These are phyloP conservation scores for Pseudopodoces humilis DNA, from an alignment of 2,113 vertebrate genomes.

Conservation along the genomic window DNA sequence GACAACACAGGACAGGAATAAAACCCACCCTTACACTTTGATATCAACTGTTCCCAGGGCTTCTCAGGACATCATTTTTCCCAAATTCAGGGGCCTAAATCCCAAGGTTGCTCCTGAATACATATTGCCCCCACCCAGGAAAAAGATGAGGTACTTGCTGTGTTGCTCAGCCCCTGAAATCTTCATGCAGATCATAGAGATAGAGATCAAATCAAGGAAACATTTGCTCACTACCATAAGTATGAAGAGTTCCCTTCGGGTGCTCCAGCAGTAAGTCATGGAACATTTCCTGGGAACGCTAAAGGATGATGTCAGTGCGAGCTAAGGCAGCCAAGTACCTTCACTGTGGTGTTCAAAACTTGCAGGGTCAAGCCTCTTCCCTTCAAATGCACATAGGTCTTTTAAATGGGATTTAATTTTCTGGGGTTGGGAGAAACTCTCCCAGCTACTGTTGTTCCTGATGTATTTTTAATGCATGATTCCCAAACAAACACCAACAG, in stretches of 20 bases:
- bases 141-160: neutral
- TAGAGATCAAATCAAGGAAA: conserved; percentile 38
- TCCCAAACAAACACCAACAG: neutral
- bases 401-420: neutral
- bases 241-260: neutral
- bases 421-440: neutral
- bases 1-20: neutral
- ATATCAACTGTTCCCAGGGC: neutral
- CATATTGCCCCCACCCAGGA: neutral
- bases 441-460: neutral
- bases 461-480: neutral
- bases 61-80: neutral
- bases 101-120: neutral
- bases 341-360: neutral
- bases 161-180: neutral
- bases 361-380: conserved; percentile 10
- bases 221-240: neutral
- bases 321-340: conserved; percentile 2
- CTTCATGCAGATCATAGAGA: neutral
- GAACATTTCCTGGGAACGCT: conserved; percentile 21
- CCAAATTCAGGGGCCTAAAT: neutral
- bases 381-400: neutral
- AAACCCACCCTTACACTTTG: neutral
- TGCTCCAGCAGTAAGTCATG: neutral
- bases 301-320: conserved; percentile 4